phyloP scores from a whole-genome alignment of 2,797 vertebrate genomes.

The Darevskia nairensis region DNA sequence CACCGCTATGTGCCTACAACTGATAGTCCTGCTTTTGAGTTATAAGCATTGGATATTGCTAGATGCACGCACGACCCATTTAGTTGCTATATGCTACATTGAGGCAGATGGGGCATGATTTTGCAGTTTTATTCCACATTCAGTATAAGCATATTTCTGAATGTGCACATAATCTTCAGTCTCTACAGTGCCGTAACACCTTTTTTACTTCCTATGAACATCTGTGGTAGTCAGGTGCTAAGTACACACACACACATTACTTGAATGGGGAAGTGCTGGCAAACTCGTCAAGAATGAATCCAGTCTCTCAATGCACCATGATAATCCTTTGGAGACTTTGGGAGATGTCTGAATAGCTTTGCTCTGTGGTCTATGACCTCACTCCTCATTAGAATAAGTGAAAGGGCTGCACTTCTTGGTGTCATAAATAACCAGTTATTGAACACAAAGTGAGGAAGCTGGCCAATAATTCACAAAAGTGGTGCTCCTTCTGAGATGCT shows the following conservation, averaged over 20 bases:
- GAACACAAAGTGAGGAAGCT: conserved; percentile 29
- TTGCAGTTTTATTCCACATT: background rate
- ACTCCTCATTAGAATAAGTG: conserved; percentile 38
- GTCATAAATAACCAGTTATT: conserved; percentile 52
- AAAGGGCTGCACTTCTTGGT: conserved; percentile 44
- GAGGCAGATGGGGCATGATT: background rate
- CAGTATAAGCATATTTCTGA: background rate
- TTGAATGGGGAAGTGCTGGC: conserved; percentile 8
- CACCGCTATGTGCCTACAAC: background rate
- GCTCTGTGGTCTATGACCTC: conserved; percentile 31
- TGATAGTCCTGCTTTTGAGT: background rate
- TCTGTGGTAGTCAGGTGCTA: background rate
- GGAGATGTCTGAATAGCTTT: conserved; percentile 42
- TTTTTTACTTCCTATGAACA: background rate
- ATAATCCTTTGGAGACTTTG: conserved; percentile 13
- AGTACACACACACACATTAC: background rate
- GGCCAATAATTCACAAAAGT: conserved; percentile 45
- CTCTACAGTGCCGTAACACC: background rate
- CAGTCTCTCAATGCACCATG: background rate
- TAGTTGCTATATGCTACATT: background rate
- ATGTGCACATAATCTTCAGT: background rate
- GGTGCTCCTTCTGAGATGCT: conserved; percentile 45
- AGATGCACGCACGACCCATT: background rate
- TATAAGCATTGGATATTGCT: background rate
- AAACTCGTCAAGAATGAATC: conserved; percentile 7